Percentiles rank a stretch among this genome's conserved stretches.
Evolutionary conservation across 2,113 vertebrate genomes (phyloP).

Genomic region (Apodemus speciosus): DNA sequence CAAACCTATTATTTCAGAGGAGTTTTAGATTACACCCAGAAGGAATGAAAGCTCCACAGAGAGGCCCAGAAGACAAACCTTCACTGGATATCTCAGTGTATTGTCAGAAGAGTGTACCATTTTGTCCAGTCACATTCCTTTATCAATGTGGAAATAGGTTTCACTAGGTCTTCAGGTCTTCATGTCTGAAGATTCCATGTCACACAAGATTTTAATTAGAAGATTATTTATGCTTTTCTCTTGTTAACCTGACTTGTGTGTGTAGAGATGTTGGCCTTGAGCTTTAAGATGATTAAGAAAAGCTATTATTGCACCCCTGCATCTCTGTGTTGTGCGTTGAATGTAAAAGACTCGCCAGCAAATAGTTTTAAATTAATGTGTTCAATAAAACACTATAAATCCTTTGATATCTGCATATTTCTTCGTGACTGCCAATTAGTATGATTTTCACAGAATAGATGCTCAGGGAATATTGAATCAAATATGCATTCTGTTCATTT

Average conservation of each 20-base stretch:
- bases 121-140: not conserved
- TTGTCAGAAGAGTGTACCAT: not conserved
- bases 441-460: not conserved
- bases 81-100: not conserved
- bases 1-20: not conserved
- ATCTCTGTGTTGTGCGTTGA: not conserved
- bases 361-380: not conserved
- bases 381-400: not conserved
- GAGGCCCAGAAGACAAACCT: no score
- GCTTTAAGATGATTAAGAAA: not conserved
- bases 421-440: not conserved
- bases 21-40: not conserved
- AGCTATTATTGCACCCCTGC: not conserved
- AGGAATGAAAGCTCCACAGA: not conserved
- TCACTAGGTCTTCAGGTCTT: not conserved
- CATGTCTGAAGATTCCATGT: not conserved
- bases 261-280: not conserved
- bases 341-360: not conserved
- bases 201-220: not conserved
- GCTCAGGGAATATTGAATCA: conserved; percentile 14
- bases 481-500: not conserved
- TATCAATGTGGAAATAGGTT: not conserved
- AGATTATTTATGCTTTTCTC: not conserved
- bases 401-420: not conserved
- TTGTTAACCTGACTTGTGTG: not conserved